Base-by-base conservation (phyloP, 2,797 vertebrate genomes). In the Sandelia bainsii region DNA sequence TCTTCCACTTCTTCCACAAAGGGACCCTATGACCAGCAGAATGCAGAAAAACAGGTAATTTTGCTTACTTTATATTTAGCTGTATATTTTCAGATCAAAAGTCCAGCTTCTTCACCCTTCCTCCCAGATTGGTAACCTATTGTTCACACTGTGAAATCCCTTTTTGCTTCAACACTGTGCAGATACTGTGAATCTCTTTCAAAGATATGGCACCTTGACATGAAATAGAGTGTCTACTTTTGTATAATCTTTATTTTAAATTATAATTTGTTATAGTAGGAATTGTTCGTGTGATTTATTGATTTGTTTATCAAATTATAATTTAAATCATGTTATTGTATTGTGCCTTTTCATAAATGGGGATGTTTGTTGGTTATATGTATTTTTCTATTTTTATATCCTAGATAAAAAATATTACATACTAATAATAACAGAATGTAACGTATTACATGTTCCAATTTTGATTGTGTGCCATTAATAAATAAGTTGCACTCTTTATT, bases 401-500 rank as follows among this genome's bases (percentile, higher is more conserved):
- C 6, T 6, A 34, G 32, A 34, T 34, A 34, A 34, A n/a, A 34
- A 34, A 34, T 39, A 39, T 12, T 13, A 39, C 37, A 10, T 22
- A 49, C 46, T 58, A 52, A 17, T 40, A 22, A 3, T 40, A 50
- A 56, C n/a, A 29, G 19, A 16, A 59, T 62, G 50, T 62, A 54
- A 65, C 12, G 19, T 40, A 45, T 37, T 75, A 59, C 16, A 61
- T 56, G 27, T 68, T 54, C 63, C 63, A 67, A 58, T 69, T 72
- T 76, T 63, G 39, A 45, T 72, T 75, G 20, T 71, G 60, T 77
- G 27, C 23, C 50, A 73, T 73, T 34, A 76, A 85, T 84, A 83
- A 85, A 86, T 77, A 79, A 17, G 37, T 61, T 42, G 39, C 29
- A 60, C 63, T 75, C 56, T 89, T 87, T 89, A 92, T 92, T 90